Conservation (phyloP, 2,888 invertebrate genomes). For the Didymodactylos carnosus region DNA sequence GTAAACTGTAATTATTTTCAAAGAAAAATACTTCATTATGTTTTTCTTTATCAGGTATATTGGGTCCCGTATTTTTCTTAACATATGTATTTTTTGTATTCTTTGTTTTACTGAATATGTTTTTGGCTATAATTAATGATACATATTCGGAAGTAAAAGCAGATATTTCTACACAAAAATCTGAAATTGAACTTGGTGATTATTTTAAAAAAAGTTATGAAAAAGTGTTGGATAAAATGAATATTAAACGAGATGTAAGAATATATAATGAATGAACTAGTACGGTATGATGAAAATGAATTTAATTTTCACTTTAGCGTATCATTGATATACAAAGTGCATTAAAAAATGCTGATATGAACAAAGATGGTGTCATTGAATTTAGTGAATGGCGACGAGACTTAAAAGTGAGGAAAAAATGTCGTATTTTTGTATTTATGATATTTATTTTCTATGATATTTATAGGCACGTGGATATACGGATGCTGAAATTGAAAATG, state of each 20-base stretch:
- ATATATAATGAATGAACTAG: no score
- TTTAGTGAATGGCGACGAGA: no score
- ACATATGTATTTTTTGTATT: constrained; percentile 56
- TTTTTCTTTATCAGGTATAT: no score
- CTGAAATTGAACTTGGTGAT: constrained; percentile 42
- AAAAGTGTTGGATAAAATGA: constrained; percentile 39
- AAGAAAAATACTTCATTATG: no score
- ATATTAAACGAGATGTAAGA: constrained; percentile 32
- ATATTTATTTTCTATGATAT: background rate
- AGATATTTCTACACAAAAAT: constrained; percentile 41
- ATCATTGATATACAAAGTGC: constrained; percentile 39
- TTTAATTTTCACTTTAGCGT: background rate
- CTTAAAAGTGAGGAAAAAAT: no score
- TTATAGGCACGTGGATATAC: constrained; percentile 37
- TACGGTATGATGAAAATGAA: background rate
- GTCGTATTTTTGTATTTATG: no score
- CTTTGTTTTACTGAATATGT: constrained; percentile 59
- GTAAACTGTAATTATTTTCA: no score
- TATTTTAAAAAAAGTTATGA: constrained; percentile 42
- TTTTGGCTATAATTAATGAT: constrained; percentile 58
- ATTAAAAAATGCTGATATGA: constrained; percentile 35
- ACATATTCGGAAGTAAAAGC: constrained; percentile 53
- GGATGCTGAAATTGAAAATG: constrained; percentile 47
- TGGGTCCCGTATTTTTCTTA: constrained; percentile 55
- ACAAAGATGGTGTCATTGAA: constrained; percentile 35